These are phyloP conservation scores for Cyprinodon tularosa DNA, from an alignment of 2,113 vertebrate species.

Conservation along the genomic window DNA sequence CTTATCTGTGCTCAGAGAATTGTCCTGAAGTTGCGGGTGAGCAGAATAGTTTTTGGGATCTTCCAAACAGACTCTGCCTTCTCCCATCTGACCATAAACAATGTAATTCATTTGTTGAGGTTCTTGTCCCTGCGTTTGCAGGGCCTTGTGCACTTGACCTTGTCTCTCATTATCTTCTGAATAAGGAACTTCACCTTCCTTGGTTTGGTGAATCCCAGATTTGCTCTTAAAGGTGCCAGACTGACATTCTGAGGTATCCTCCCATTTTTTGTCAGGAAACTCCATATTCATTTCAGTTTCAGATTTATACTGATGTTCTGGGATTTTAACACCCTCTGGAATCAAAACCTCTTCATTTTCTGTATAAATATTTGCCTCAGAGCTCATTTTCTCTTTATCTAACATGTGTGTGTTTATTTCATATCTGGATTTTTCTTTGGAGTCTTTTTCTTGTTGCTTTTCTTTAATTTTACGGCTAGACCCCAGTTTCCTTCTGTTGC, in stretches of 20 bases:
- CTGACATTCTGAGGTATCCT: neutral
- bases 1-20: neutral
- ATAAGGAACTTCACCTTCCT: neutral
- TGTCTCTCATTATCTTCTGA: neutral
- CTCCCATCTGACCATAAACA: neutral
- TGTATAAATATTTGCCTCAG: neutral
- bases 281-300: neutral
- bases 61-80: neutral
- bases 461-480: conserved; percentile 25
- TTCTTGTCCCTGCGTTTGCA: neutral
- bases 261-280: neutral
- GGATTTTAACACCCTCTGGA: neutral
- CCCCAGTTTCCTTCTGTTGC: conserved; percentile 43
- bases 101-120: neutral
- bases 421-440: neutral
- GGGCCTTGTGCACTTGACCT: neutral
- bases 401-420: neutral
- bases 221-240: neutral
- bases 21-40: conserved; percentile 2
- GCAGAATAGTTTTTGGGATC: neutral
- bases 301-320: neutral
- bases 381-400: neutral
- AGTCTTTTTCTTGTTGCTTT: neutral
- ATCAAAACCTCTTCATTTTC: neutral
- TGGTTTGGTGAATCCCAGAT: neutral